A percentile compares a stretch with the other conserved stretches of the same genome.
Conservation (phyloP, 1,140 invertebrate genomes). For the Sycophaga agraensis region DNA sequence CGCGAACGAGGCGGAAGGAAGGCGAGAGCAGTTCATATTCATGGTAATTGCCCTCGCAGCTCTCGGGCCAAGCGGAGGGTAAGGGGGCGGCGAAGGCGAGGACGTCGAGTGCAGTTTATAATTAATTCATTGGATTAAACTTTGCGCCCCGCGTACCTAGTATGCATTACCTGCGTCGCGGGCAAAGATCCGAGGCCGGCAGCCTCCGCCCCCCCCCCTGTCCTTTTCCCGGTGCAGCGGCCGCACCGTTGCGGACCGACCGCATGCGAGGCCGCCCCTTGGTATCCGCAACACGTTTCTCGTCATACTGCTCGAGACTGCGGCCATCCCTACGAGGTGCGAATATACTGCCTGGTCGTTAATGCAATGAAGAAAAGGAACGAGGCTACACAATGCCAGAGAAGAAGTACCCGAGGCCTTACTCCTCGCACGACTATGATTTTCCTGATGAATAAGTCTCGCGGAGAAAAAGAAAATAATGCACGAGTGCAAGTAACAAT, state of each 20-base stretch:
- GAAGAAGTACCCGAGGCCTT: too few relatives aligned
- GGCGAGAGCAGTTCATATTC: conserved; percentile 35
- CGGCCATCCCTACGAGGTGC: too few relatives aligned
- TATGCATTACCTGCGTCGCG: conserved; percentile 30
- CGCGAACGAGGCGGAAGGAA: too few relatives aligned
- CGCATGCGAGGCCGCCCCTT: neutral
- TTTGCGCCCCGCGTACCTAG: conserved; percentile 30
- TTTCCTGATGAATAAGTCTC: too few relatives aligned
- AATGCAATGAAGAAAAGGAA: too few relatives aligned
- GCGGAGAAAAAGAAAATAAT: too few relatives aligned
- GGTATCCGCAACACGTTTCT: neutral
- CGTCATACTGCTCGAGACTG: too few relatives aligned
- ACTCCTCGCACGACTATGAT: too few relatives aligned
- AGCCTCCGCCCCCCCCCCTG: neutral
- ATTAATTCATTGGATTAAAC: conserved; percentile 41
- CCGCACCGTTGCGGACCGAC: neutral
- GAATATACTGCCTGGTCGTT: too few relatives aligned
- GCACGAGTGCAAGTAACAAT: too few relatives aligned
- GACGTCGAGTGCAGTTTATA: conserved; percentile 31
- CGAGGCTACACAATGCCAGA: too few relatives aligned
- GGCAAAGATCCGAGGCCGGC: neutral
- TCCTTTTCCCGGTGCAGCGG: neutral
- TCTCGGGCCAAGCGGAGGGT: neutral
- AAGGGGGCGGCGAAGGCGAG: neutral
- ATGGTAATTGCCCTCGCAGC: conserved; percentile 29